A percentile compares a stretch with the other conserved stretches of the same genome.
phyloP scores from a whole-genome alignment of 2,113 vertebrate species.

The Centropristis striata region DNA sequence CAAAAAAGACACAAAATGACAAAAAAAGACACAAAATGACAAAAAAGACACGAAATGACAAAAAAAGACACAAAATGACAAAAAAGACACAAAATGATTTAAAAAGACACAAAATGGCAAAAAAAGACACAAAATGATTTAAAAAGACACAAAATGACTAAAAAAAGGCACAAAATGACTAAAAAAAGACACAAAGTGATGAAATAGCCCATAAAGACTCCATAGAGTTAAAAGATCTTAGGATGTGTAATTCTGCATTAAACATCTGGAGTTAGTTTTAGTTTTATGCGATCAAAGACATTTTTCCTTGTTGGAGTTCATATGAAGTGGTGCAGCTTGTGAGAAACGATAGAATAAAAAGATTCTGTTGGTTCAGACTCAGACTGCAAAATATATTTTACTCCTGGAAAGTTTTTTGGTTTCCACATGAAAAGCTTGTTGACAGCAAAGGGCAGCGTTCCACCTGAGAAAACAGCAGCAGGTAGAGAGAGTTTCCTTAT shows the following conservation, averaged over 20 bases:
- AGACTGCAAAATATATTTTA: not conserved
- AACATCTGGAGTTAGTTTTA: not conserved
- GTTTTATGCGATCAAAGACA: not conserved
- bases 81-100: too few species aligned
- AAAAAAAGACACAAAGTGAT: too few species aligned
- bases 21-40: too few species aligned
- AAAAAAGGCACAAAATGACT: too few species aligned
- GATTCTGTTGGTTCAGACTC: not conserved
- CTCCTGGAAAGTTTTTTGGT: constrained; percentile 6
- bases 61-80: too few species aligned
- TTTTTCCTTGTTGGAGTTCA: not conserved
- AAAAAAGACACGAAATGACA: too few species aligned
- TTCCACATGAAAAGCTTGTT: constrained; percentile 26
- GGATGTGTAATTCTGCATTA: not conserved
- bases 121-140: too few species aligned
- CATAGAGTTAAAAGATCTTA: not conserved
- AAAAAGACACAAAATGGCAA: too few species aligned
- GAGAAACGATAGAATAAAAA: too few species aligned
- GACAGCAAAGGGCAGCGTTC: not conserved
- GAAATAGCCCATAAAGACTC: too few species aligned
- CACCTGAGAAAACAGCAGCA: constrained; percentile 35
- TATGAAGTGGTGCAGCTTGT: not conserved
- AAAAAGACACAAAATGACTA: too few species aligned
- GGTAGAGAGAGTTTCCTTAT: constrained; percentile 28
- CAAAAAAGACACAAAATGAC: too few species aligned